Base-by-base conservation (phyloP, 2,888 invertebrate genomes). In the Bellardia pandia region DNA sequence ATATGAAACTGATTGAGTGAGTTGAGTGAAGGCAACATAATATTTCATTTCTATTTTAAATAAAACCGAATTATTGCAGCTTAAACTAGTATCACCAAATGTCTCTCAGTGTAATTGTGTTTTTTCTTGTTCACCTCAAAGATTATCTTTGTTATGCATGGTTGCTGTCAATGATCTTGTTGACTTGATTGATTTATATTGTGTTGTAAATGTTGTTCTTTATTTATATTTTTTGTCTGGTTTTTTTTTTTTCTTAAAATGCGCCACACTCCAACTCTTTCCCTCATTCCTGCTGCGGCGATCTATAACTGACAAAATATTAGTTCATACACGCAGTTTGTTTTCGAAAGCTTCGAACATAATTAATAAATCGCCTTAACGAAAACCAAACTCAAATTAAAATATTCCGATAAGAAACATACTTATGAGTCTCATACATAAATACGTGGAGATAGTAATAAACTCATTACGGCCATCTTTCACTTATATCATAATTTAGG, bases 111-210 rank as follows among this genome's bases (percentile, higher is more conserved):
- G 84, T 72, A 81, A 23, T 66, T 56, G 9, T 42, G 37, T 9
- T 62, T 14, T 40, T 14, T 42, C 75, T 58, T 71, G 7, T 80
- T 68, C 51, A 75, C 71, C 64, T 74, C 30, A 51, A 45, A 82
- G 75, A 85, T 74, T 81, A 87, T 87, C 81, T 87, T 56, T 81
- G 81, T 87, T 82, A 81, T 86, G 83, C 86, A 86, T 91, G 91
- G 90, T 90, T 91, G 92, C 92, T 92, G 92, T 92, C 92, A 92
- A 91, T 92, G 91, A 91, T 92, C 92, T 92, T 91, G 92, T 92
- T 91, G 83, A 89, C 89, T 88, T 89, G 90, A 92, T 92, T 92
- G 92, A 92, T 92, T 92, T 92, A 92, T 92, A 90, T 91, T 91
- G 91, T 92, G 91, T 91, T 90, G 89, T 89, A 90, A 89, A 88